Evolutionary conservation across 2,888 invertebrate species (phyloP).

Genomic region (Busseola fusca): DNA sequence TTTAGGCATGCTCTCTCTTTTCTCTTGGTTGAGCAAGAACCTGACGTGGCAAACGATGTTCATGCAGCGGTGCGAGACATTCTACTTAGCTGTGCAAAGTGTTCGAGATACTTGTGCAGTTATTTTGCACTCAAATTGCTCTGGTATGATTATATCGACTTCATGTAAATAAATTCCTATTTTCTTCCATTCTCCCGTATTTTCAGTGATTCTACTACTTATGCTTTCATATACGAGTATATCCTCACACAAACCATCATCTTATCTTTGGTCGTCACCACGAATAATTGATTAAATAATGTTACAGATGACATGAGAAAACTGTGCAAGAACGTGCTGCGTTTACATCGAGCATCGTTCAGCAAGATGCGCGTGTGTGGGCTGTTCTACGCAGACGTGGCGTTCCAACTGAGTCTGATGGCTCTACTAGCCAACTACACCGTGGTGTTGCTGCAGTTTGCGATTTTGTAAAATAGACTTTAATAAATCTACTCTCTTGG

Average conservation of each 20-base stretch:
- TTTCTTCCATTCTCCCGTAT: too few species aligned
- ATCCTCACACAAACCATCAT: not conserved
- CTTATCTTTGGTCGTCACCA: not conserved
- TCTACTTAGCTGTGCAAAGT: constrained; percentile 26
- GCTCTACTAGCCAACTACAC: constrained; percentile 17
- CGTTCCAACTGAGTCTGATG: constrained; percentile 13
- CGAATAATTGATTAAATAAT: not conserved
- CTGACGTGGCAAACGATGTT: constrained; percentile 12
- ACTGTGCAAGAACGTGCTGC: constrained; percentile 40
- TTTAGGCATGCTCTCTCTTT: not conserved
- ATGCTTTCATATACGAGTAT: too few species aligned
- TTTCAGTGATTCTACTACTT: too few species aligned
- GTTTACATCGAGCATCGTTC: constrained; percentile 36
- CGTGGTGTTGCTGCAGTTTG: constrained; percentile 13
- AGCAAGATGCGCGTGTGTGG: constrained; percentile 33
- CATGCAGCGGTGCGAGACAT: constrained; percentile 29
- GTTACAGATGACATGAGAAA: constrained; percentile 19
- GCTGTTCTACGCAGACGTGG: constrained; percentile 17
- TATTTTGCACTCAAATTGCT: constrained; percentile 19
- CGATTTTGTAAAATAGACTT: too few species aligned
- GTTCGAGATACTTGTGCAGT: constrained; percentile 34
- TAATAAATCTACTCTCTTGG: too few species aligned
- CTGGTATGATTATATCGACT: constrained; percentile 18
- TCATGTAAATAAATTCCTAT: too few species aligned
- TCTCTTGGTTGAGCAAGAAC: constrained; percentile 19